Percentiles rank a stretch among this genome's conserved stretches.
Evolutionary conservation across 1,140 invertebrate species (phyloP).

Genomic region (Drosophila insularis): DNA sequence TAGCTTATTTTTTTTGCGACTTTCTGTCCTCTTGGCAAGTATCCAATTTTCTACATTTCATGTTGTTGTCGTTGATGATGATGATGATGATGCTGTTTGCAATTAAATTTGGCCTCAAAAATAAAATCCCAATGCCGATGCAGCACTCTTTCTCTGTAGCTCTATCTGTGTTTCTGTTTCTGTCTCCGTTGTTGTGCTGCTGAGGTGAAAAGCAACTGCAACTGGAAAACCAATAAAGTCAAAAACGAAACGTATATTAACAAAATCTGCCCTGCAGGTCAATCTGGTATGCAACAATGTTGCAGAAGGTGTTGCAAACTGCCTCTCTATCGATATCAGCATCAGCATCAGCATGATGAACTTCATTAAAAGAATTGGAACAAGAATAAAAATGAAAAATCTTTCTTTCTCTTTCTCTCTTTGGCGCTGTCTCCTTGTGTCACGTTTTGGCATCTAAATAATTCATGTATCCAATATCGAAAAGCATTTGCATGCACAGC

Average conservation of each 20-base stretch:
- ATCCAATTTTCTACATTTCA: slow-evolving; percentile 65
- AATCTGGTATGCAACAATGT: slow-evolving; percentile 45
- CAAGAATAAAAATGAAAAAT: neutral
- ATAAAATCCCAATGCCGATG: slow-evolving; percentile 47
- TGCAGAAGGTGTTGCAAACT: slow-evolving; percentile 5
- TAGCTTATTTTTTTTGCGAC: slow-evolving; percentile 37
- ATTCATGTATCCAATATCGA: slow-evolving; percentile 8
- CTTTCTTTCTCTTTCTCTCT: neutral
- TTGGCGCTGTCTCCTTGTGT: neutral
- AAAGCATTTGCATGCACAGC: slow-evolving; percentile 51
- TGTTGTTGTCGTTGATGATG: slow-evolving; percentile 32
- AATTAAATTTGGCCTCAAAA: slow-evolving; percentile 79
- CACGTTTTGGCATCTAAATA: slow-evolving; percentile 7
- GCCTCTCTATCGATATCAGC: neutral
- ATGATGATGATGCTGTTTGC: slow-evolving; percentile 34
- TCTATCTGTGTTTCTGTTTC: neutral
- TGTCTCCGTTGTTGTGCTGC: neutral
- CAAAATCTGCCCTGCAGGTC: slow-evolving; percentile 31
- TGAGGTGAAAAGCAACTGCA: slow-evolving; percentile 44
- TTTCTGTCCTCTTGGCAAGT: slow-evolving; percentile 48
- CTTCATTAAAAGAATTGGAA: slow-evolving; percentile 7
- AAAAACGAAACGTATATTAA: slow-evolving; percentile 15
- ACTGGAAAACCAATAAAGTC: slow-evolving; percentile 37
- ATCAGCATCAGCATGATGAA: neutral
- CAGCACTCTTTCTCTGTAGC: slow-evolving; percentile 6